phyloP scores from a whole-genome alignment of 2,797 vertebrate species.

The Catostomus latipinnis region DNA sequence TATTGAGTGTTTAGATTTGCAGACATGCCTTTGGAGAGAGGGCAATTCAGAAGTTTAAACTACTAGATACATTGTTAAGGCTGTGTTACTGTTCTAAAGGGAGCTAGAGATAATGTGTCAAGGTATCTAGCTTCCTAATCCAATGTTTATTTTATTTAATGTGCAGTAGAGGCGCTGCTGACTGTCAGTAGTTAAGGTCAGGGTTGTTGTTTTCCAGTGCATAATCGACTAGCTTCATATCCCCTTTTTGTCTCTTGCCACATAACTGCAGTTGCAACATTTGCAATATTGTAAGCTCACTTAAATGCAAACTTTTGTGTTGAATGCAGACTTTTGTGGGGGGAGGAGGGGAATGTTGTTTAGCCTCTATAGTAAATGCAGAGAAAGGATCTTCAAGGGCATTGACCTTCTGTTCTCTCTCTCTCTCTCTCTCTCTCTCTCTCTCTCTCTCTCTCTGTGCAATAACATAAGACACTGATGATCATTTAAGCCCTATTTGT shows the following conservation, averaged over 20 bases:
- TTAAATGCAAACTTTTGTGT: neutral
- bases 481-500: neutral
- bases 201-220: neutral
- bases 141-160: no score
- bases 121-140: no score
- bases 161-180: neutral
- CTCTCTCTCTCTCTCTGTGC: neutral
- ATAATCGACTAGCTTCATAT: neutral
- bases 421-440: neutral
- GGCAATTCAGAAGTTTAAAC: no score
- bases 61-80: no score
- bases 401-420: conserved; percentile 14
- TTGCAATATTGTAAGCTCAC: neutral
- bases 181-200: neutral
- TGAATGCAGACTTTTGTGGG: neutral
- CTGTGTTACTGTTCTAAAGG: no score
- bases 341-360: neutral
- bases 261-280: neutral
- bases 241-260: no score
- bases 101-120: no score
- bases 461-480: neutral
- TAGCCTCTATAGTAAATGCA: neutral
- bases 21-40: no score
- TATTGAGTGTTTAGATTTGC: no score
- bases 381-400: conserved; percentile 4